Base-by-base conservation (phyloP, 2,113 vertebrate species). In the Boleophthalmus pectinirostris region DNA sequence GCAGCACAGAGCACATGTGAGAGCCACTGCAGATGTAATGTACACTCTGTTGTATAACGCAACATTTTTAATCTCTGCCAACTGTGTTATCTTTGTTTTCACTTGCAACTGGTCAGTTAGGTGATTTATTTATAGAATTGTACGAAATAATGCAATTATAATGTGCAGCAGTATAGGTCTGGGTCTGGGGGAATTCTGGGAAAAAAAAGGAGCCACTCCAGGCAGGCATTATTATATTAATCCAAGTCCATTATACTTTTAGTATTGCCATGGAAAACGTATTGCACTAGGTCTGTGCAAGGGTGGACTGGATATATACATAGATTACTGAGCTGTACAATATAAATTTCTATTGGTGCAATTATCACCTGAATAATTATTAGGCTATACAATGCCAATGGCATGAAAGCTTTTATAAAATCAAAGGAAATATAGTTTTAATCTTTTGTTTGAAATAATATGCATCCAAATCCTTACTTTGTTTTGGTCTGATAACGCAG, bases 391-490 rank as follows among this genome's bases (percentile, higher is more conserved):
- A 43, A 43, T 43, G 38, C 9, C 38, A 43, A 43, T 10, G 5
- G 9, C 35, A 38, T 38, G 38, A 43, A 43, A 43, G 38, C 9
- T 43, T 43, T 8, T 10, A 51, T 21, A 3, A 23, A 56, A 23
- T 25, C 3, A 14, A 58, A 1, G 24, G 21, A 14, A 58, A 58
- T 25, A 15, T 18, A 18, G 29, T 29, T 29, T 29, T 29, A 29
- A 29, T 29, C 29, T 24, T 70, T 73, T 66, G 12, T 68, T 56
- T 54, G 57, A 66, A 65, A 78, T 45, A 1, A 1, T 38, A 66
- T 18, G 5, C 77, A 74, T 70, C 23, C 54, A 24, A 43, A 69
- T 49, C 49, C 11, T 65, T 45, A 54, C 61, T 77, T 45, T 72
- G 20, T 54, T 33, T 16, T 25, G 3, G 47, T 33, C 57, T 38